These are phyloP conservation scores for rat (Rattus norvegicus) DNA, from an alignment of 2,113 vertebrate genomes.

Conservation along the genomic window DNA sequence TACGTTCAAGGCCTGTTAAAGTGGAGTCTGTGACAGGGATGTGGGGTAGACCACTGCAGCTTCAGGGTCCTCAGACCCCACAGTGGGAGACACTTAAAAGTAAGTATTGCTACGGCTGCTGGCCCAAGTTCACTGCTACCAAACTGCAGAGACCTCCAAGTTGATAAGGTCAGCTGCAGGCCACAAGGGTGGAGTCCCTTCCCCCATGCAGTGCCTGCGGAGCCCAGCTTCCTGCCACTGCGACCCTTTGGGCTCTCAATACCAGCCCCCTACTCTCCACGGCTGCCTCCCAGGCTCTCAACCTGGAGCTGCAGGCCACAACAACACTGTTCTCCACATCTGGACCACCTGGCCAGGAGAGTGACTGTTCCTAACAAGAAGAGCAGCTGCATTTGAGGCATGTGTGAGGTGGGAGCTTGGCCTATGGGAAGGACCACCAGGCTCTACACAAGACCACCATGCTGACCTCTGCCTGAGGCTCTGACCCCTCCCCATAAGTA, in stretches of 20 bases:
- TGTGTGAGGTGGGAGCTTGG: neutral
- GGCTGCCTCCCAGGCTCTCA: neutral
- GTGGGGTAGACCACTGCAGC: neutral
- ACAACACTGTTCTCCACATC: neutral
- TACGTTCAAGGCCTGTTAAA: neutral
- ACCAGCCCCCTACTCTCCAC: neutral
- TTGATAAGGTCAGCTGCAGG: too few species aligned
- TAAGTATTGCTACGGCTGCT: neutral
- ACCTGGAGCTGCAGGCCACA: neutral
- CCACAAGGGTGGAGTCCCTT: too few species aligned
- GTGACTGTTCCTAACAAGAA: neutral
- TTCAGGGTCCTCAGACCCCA: neutral
- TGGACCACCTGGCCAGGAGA: neutral
- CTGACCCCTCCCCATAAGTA: neutral
- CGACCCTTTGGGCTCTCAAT: neutral
- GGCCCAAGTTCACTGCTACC: neutral
- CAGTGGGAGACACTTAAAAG: too few species aligned
- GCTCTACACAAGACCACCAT: neutral
- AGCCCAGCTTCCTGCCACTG: neutral
- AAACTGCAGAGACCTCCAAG: neutral
- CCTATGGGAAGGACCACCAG: neutral
- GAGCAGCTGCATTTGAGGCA: neutral
- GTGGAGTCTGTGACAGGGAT: neutral
- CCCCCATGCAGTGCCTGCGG: neutral
- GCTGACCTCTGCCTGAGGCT: neutral